Evolutionary conservation across 2,888 invertebrate species (phyloP).

Genomic region (Megastigmus dorsalis): DNA sequence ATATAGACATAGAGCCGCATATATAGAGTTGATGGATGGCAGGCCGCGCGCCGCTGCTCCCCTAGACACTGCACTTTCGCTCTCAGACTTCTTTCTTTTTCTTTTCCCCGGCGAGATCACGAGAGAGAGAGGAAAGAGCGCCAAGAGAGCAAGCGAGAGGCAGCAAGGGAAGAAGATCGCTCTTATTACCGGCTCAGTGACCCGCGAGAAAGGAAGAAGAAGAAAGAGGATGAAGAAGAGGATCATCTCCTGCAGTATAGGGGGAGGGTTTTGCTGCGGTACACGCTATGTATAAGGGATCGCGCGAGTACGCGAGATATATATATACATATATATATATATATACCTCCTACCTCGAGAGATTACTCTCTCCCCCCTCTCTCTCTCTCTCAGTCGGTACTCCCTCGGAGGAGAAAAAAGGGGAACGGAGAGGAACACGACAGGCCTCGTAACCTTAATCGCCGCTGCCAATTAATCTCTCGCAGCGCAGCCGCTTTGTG

Average conservation of each 20-base stretch:
- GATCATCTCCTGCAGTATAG: constrained; percentile 2
- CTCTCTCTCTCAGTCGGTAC: background rate
- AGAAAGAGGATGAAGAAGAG: no score
- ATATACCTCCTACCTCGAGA: background rate
- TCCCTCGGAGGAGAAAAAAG: constrained; percentile 7
- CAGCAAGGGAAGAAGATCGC: constrained; percentile 7
- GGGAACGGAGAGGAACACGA: constrained; percentile 19
- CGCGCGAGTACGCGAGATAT: background rate
- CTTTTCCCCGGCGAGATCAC: background rate
- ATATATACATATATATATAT: no score
- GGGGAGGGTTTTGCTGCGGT: background rate
- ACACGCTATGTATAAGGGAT: background rate
- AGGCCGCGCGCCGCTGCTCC: background rate
- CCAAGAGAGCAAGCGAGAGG: no score
- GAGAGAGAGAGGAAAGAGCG: background rate
- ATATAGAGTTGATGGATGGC: constrained; percentile 29
- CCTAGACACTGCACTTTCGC: constrained; percentile 17
- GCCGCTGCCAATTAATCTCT: constrained; percentile 49
- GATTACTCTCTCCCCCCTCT: background rate
- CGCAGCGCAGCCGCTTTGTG: constrained; percentile 1
- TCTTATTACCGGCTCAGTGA: constrained; percentile 44
- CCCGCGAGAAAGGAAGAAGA: constrained; percentile 5
- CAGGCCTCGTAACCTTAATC: constrained; percentile 42
- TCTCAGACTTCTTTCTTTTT: background rate
- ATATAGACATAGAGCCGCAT: no score